Percentiles rank a stretch among this genome's conserved stretches.
These are phyloP conservation scores for Tetanocera ferruginea DNA, from an alignment of 2,888 invertebrate genomes.

Conservation along the genomic window DNA sequence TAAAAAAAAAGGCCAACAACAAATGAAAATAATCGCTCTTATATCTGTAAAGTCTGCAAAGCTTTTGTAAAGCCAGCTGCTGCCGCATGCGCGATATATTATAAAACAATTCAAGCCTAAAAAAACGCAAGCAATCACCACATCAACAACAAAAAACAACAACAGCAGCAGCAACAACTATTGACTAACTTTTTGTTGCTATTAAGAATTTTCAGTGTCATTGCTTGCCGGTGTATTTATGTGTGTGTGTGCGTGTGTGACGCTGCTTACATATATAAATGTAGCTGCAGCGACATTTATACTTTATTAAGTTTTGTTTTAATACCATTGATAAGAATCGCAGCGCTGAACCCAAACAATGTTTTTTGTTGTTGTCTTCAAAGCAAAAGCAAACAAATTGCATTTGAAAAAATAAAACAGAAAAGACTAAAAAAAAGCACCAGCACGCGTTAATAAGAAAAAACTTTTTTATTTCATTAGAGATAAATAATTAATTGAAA, in stretches of 20 bases:
- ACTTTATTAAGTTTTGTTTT: no score
- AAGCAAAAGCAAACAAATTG: not conserved
- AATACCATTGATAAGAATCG: slow-evolving; percentile 18
- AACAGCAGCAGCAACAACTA: not conserved
- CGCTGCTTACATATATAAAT: not conserved
- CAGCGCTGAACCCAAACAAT: slow-evolving; percentile 7
- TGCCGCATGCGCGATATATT: not conserved
- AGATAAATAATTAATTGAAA: not conserved
- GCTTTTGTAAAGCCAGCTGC: not conserved
- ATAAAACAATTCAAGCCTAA: not conserved
- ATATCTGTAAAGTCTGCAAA: not conserved
- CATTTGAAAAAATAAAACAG: not conserved
- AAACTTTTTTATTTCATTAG: not conserved
- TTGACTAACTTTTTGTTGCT: slow-evolving; percentile 3
- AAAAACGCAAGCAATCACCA: not conserved
- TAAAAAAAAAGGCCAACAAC: not conserved
- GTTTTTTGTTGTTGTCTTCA: not conserved
- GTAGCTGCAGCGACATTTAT: not conserved
- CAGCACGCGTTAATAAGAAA: not conserved
- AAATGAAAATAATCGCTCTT: not conserved
- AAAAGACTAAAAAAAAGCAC: not conserved
- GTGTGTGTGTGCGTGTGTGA: not conserved
- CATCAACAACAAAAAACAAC: slow-evolving; percentile 1
- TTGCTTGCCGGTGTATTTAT: not conserved
- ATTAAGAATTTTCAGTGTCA: slow-evolving; percentile 21